Evolutionary conservation across 2,888 invertebrate species (phyloP), one percentile per base, ranked within the genome.

Genomic region (Mythimna impura): DNA sequence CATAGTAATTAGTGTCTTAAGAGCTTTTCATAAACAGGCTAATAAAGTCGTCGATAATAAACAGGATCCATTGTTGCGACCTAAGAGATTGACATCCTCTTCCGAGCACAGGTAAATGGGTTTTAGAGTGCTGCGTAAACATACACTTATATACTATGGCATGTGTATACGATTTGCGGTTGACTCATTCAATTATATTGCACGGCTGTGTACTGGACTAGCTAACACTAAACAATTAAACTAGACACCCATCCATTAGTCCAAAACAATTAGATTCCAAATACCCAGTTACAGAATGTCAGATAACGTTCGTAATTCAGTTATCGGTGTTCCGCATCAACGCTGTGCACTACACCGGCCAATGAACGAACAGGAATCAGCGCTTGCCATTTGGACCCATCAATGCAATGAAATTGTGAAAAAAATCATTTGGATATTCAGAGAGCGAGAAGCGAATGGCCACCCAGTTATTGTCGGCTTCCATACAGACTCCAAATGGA

Each of bases 391-490:
- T 89, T 89, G 84, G 86, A 88, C 78, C 81, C 85, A 84, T 89
- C 87, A 90, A 91, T 90, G 92, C 90, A 93, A 93, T 92, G 89
- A 91, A 94, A 94, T 93, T 87, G 91, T 90, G 89, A 90, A 89
- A 93, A 94, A 94, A 93, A 95, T 92, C 89, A 94, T 94, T 94
- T 91, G 89, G 90, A 93, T 93, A 94, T 95, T 94, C 93, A 92
- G 89, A 88, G 87, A 88, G 91, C 89, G 91, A 92, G 92, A 91
- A 90, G 88, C 92, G 93, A 93, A 93, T 90, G 92, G 90, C 79
- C 90, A 88, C 83, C 88, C 89, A 88, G 91, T 91, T 93, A 95
- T 95, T 95, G 94, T 94, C 92, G 88, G 89, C 90, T 90, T 88
- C 89, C 91, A 93, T 92, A 93, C 90, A 92, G 90, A 84, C 84